Percentiles rank a stretch among this genome's conserved stretches.
phyloP scores from a whole-genome alignment of 2,797 vertebrate species.

The Pseudochirops cupreus region DNA sequence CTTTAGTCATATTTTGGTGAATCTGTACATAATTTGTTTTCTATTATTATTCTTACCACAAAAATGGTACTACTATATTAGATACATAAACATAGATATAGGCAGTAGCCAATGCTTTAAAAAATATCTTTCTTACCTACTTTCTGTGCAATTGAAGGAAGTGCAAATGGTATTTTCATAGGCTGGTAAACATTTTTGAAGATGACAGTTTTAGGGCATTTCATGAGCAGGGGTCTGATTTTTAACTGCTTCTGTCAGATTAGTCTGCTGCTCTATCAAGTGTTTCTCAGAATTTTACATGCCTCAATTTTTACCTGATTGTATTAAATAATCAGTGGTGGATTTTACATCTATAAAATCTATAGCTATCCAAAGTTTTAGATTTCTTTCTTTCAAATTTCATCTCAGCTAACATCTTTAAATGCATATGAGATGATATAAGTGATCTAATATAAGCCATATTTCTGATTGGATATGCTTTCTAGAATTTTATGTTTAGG shows the following conservation, averaged over 20 bases:
- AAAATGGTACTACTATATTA: neutral
- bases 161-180: conserved; percentile 10
- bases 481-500: conserved; percentile 43
- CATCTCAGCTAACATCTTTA: conserved; percentile 60
- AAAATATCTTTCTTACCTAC: conserved; percentile 14
- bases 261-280: conserved; percentile 16
- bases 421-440: conserved; percentile 55
- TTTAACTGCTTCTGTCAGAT: conserved; percentile 39
- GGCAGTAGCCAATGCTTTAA: neutral
- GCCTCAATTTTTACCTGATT: conserved; percentile 38
- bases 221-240: conserved; percentile 48
- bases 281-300: conserved; percentile 29
- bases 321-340: conserved; percentile 59
- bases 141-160: conserved; percentile 36
- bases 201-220: neutral
- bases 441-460: conserved; percentile 62
- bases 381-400: conserved; percentile 12
- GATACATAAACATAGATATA: neutral
- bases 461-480: conserved; percentile 35
- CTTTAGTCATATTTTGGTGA: neutral
- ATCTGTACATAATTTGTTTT: neutral
- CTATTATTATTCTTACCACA: neutral
- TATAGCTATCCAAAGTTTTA: conserved; percentile 11
- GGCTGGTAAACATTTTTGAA: neutral
- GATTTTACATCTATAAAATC: conserved; percentile 60